Conservation (phyloP, 1,140 invertebrate genomes). For the Kradibia gibbosae region DNA sequence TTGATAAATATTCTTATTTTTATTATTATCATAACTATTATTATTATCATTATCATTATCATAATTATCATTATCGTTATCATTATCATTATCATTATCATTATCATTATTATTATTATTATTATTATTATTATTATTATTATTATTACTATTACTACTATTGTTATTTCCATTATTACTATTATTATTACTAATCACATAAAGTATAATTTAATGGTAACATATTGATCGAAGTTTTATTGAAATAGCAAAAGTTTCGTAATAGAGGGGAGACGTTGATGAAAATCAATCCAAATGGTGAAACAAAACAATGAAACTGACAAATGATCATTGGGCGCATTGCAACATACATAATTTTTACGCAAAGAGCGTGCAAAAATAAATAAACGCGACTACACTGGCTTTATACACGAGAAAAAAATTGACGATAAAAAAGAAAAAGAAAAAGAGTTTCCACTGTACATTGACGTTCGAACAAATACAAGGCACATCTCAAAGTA, state of each 20-base stretch:
- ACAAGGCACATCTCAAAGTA: constrained; percentile 37
- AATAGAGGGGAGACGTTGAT: neutral
- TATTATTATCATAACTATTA: neutral
- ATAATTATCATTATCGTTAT: neutral
- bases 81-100: too few species aligned
- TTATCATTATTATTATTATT: neutral
- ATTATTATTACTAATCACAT: too few species aligned
- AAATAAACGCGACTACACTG: neutral
- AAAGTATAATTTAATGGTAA: too few species aligned
- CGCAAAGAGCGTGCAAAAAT: neutral
- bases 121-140: neutral
- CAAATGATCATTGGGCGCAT: neutral
- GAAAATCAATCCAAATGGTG: neutral
- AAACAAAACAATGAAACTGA: neutral
- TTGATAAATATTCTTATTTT: too few species aligned
- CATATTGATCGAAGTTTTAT: too few species aligned
- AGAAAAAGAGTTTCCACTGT: too few species aligned
- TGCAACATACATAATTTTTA: neutral
- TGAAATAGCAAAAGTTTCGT: too few species aligned
- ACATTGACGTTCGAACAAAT: neutral
- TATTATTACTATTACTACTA: neutral
- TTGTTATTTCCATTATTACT: too few species aligned
- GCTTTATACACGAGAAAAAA: neutral
- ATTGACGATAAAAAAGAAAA: too few species aligned
- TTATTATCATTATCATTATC: neutral